Conservation (phyloP, 2,797 vertebrate species). For the Fundulus diaphanus region DNA sequence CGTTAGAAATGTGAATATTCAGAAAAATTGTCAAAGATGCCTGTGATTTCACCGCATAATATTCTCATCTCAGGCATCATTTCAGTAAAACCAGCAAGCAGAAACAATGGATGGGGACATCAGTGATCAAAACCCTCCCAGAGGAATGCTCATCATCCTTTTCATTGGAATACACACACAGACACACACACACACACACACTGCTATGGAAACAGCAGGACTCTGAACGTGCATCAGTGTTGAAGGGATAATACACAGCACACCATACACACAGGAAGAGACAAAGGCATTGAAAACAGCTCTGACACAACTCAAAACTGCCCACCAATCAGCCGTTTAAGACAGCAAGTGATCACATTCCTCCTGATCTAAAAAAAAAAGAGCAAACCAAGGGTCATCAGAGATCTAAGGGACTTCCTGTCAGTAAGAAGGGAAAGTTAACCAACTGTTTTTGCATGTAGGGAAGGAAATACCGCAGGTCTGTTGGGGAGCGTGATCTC, state of each 20-base stretch:
- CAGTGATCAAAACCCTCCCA: conserved; percentile 65
- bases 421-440: conserved; percentile 24
- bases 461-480: conserved; percentile 40
- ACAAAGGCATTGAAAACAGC: conserved; percentile 54
- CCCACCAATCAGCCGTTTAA: conserved; percentile 37
- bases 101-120: conserved; percentile 71
- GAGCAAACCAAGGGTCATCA: conserved; percentile 47
- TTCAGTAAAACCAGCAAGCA: conserved; percentile 54
- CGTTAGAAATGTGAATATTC: conserved; percentile 15
- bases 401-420: conserved; percentile 40
- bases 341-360: conserved; percentile 29
- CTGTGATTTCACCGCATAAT: conserved; percentile 23
- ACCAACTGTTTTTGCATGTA: conserved; percentile 27
- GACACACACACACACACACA: conserved; percentile 48
- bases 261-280: conserved; percentile 10
- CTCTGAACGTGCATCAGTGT: conserved; percentile 40
- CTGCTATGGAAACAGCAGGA: conserved; percentile 73
- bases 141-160: conserved; percentile 70
- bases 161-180: conserved; percentile 43
- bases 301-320: conserved; percentile 60
- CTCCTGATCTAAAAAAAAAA: conserved; percentile 20
- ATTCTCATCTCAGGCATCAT: conserved; percentile 36
- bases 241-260: conserved; percentile 48
- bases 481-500: conserved; percentile 48
- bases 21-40: conserved; percentile 21